A percentile compares a stretch with the other conserved stretches of the same genome.
phyloP scores from a whole-genome alignment of 2,888 invertebrate genomes.

The Monopis laevigella region DNA sequence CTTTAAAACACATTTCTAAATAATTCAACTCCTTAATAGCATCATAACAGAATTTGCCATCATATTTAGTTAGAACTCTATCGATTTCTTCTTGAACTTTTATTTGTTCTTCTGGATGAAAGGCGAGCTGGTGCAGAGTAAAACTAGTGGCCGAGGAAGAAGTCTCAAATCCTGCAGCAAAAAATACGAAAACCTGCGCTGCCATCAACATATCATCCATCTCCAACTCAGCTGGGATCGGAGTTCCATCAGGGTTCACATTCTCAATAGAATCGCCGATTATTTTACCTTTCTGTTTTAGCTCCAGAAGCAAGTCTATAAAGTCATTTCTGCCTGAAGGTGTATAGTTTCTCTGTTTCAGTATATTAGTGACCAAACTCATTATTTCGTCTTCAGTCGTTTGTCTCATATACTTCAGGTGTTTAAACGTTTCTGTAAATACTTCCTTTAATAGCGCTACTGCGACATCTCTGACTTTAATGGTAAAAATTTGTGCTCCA shows the following conservation, averaged over 20 bases:
- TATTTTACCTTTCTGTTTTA: conserved; percentile 43
- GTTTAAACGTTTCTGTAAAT: conserved; percentile 43
- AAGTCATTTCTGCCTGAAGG: conserved; percentile 49
- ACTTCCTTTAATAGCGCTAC: conserved; percentile 34
- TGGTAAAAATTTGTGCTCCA: conserved; percentile 41
- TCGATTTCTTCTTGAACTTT: conserved; percentile 36
- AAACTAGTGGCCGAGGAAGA: conserved; percentile 59
- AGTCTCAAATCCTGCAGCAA: conserved; percentile 62
- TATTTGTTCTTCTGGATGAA: conserved; percentile 29
- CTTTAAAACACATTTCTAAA: conserved; percentile 35
- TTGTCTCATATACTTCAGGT: conserved; percentile 34
- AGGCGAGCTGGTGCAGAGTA: conserved; percentile 50
- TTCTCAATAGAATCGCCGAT: conserved; percentile 42
- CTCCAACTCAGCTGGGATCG: conserved; percentile 29
- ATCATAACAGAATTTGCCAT: conserved; percentile 32
- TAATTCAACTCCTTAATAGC: conserved; percentile 38
- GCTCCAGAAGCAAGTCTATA: conserved; percentile 45
- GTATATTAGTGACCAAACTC: conserved; percentile 33
- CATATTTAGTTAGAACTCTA: conserved; percentile 26
- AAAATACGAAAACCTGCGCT: conserved; percentile 54
- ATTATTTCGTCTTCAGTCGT: conserved; percentile 37
- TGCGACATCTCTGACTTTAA: conserved; percentile 34
- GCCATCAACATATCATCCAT: conserved; percentile 39
- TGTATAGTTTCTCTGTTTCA: conserved; percentile 38
- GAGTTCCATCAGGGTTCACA: conserved; percentile 25